Base-by-base conservation (phyloP, 2,797 vertebrate genomes). In the Poecile montanus region DNA sequence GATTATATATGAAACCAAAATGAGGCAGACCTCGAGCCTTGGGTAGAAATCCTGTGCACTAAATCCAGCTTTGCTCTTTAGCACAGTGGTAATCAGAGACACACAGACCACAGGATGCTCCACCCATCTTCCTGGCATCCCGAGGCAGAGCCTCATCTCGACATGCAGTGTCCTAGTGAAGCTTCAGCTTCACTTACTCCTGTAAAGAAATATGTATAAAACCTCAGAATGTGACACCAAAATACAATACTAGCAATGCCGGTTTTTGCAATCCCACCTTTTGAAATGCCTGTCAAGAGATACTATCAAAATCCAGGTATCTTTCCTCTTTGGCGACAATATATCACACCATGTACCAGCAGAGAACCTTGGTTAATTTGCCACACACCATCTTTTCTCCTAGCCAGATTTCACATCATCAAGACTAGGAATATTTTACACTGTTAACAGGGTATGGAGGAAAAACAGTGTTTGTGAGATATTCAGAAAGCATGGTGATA, bases 31-130 rank as follows among this genome's bases (percentile, higher is more conserved):
- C 40, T 96, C 3, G 1, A 94, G 56, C 54, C 83, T 53, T 73
- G 83, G 71, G 79, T 84, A 94, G 94, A 85, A 97, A 81, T 80
- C 57, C 91, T 56, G 12, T 73, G 34, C 32, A 7, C 67, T 83
- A 80, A 91, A 79, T 80, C 58, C 77, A 86, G 77, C 44, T 68
- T 86, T 72, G 74, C 77, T 47, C 72, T 79, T 72, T 44, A 40
- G 93, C 85, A 85, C 83, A 50, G 8, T 60, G 85, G 91, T 88
- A 87, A 94, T 93, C 72, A 91, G 42, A 73, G 21, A 29, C 56
- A 32, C 1, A 17, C n/a, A 50, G 63, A 77, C 45, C 79, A 50
- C 84, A 88, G 87, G 73, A 78, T 50, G 77, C 18, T 22, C 83
- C 84, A 71, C 38, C 80, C 79, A 13, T 27, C 29, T 23, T 51